A percentile compares a stretch with the other conserved stretches of the same genome.
phyloP scores from a whole-genome alignment of 2,888 invertebrate genomes.

The Dyspetes luteomarginatus region DNA sequence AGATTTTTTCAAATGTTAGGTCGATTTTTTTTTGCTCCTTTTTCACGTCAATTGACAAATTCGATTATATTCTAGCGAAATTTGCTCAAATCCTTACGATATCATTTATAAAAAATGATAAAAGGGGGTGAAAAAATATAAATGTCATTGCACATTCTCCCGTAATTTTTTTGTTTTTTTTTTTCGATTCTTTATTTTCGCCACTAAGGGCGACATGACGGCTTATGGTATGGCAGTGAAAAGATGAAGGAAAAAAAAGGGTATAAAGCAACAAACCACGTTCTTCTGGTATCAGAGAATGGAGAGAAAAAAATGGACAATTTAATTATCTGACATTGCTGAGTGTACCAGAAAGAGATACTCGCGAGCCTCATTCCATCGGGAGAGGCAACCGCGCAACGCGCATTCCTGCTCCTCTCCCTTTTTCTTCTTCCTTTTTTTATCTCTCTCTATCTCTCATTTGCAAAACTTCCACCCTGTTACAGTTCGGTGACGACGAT shows the following conservation, averaged over 20 bases:
- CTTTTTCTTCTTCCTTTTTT: slow-evolving; percentile 32
- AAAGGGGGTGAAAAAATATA: no score
- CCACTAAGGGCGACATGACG: no score
- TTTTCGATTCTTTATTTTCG: background rate
- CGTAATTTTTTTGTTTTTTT: background rate
- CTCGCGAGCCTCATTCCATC: slow-evolving; percentile 22
- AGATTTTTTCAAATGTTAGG: background rate
- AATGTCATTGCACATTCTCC: no score
- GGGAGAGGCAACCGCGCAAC: background rate
- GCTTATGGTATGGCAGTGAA: no score
- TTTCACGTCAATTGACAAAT: no score
- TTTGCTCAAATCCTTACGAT: no score
- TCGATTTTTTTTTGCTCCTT: background rate
- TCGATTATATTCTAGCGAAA: no score
- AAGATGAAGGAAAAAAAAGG: background rate
- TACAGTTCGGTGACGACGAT: slow-evolving; percentile 64
- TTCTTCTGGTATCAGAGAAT: slow-evolving; percentile 32
- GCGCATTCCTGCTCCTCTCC: slow-evolving; percentile 66
- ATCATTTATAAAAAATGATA: no score
- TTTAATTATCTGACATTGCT: slow-evolving; percentile 60
- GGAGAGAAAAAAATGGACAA: slow-evolving; percentile 50
- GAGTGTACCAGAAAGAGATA: slow-evolving; percentile 33
- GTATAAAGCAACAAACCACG: no score
- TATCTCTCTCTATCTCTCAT: slow-evolving; percentile 15
- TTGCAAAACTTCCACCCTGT: background rate